phyloP scores from a whole-genome alignment of 2,113 vertebrate genomes.

The Drymodes brunneopygia region DNA sequence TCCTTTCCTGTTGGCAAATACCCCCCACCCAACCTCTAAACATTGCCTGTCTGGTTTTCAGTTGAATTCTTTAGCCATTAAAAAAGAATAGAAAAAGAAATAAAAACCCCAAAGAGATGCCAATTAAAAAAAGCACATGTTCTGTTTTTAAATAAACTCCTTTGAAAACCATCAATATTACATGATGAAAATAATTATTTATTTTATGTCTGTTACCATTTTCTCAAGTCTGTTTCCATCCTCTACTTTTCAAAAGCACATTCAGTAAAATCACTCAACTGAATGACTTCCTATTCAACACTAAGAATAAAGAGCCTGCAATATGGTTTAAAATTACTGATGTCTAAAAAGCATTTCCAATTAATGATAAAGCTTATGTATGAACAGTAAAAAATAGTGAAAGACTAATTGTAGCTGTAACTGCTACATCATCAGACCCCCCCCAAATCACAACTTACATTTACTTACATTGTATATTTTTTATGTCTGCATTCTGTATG shows the following conservation, averaged over 20 bases:
- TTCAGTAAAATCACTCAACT: not conserved
- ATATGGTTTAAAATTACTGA: not conserved
- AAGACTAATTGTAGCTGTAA: not conserved
- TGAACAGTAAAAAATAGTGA: not conserved
- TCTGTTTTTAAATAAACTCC: not conserved
- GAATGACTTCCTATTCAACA: not conserved
- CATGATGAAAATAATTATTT: not conserved
- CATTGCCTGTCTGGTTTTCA: not conserved
- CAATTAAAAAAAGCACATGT: not conserved
- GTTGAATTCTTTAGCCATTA: not conserved
- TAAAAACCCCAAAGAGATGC: not conserved
- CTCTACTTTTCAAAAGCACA: not conserved
- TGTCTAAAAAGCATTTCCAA: not conserved
- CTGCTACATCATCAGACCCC: not conserved
- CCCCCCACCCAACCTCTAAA: rapidly evolving
- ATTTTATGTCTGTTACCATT: not conserved
- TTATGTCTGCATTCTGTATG: not conserved
- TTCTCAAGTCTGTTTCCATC: not conserved
- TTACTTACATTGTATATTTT: not conserved
- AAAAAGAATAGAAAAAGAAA: not conserved
- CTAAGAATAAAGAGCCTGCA: not conserved
- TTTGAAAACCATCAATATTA: not conserved
- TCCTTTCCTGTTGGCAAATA: not conserved
- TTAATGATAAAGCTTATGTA: not conserved
- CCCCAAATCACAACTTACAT: not conserved